phyloP scores from a whole-genome alignment of 2,113 vertebrate species.

The Malurus cyaneus region DNA sequence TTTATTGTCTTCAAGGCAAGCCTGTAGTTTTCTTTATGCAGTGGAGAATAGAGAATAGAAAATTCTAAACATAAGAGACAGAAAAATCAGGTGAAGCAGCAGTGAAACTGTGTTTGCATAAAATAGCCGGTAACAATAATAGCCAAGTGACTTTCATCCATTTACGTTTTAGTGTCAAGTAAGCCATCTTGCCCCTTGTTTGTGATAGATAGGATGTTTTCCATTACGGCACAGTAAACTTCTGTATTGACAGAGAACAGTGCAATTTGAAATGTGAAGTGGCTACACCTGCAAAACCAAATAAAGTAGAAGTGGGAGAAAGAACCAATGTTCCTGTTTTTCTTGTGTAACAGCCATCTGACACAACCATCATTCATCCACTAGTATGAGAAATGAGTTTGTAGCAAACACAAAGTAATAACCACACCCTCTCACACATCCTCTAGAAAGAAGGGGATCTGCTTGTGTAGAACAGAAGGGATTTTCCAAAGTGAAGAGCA shows the following conservation, averaged over 20 bases:
- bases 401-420: background rate
- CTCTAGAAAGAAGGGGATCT: background rate
- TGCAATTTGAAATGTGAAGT: background rate
- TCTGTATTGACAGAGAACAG: background rate
- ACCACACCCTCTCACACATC: too few relatives aligned
- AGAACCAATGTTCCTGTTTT: background rate
- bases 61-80: background rate
- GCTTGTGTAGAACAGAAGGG: rapidly evolving
- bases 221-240: background rate
- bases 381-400: background rate
- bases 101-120: background rate
- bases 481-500: background rate
- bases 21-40: background rate
- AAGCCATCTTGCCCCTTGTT: background rate
- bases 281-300: background rate
- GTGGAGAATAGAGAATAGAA: background rate
- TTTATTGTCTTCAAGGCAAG: background rate
- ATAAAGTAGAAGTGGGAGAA: background rate
- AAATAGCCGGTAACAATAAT: background rate
- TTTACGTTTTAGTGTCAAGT: background rate
- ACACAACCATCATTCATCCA: background rate
- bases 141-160: background rate
- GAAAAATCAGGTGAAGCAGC: background rate
- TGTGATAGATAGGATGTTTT: background rate
- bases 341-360: background rate